Conservation (phyloP, 2,888 invertebrate species). For the Tinea pellionella region DNA sequence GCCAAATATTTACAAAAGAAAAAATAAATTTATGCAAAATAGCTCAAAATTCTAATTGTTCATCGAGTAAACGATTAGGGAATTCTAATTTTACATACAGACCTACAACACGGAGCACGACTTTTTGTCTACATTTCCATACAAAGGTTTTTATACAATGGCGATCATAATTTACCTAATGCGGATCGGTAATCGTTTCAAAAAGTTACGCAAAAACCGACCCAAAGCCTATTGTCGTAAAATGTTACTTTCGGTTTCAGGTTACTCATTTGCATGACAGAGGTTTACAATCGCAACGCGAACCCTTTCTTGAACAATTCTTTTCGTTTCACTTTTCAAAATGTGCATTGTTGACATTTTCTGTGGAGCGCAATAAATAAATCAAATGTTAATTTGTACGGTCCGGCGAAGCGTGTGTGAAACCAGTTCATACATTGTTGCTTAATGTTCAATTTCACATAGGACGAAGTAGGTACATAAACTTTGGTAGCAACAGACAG, state of each 20-base stretch:
- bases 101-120: constrained; percentile 19
- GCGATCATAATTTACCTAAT: constrained; percentile 52
- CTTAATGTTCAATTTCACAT: not conserved
- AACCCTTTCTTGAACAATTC: constrained; percentile 53
- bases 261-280: constrained; percentile 64
- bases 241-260: constrained; percentile 62
- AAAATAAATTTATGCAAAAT: constrained; percentile 48
- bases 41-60: constrained; percentile 36
- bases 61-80: not conserved
- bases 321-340: constrained; percentile 63
- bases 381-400: constrained; percentile 58
- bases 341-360: constrained; percentile 57
- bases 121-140: constrained; percentile 32
- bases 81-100: not conserved
- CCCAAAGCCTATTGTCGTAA: constrained; percentile 34
- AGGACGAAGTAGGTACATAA: not conserved
- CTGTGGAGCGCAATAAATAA: constrained; percentile 57
- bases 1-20: constrained; percentile 49
- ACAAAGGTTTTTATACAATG: constrained; percentile 32
- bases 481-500: constrained; percentile 8
- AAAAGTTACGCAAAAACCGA: constrained; percentile 43
- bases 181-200: constrained; percentile 62
- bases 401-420: constrained; percentile 38
- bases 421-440: constrained; percentile 36
- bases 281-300: constrained; percentile 42